Evolutionary conservation across 37 sponge, comb jelly and placozoan species (phyloP).

Genomic region (Spongilla lacustris): DNA sequence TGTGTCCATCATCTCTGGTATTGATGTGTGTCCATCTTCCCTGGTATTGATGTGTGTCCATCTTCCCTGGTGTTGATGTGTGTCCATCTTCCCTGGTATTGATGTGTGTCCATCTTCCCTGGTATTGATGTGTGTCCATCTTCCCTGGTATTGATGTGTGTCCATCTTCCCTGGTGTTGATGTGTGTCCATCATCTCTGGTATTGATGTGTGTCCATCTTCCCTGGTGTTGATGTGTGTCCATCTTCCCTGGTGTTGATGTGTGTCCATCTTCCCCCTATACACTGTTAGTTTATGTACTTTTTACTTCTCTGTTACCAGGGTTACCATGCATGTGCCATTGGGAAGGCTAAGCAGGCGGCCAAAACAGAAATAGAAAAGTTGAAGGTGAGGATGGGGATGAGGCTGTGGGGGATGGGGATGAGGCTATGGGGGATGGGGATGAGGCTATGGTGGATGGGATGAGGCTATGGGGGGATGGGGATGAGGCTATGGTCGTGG

Average conservation of each 20-base stretch:
- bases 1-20: too few species aligned
- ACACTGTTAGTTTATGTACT: too few species aligned
- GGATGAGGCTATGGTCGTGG: neutral
- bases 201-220: constrained; percentile 12
- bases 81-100: neutral
- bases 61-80: neutral
- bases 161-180: neutral
- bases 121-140: neutral
- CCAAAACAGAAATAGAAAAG: constrained; percentile 98
- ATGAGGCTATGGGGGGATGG: neutral
- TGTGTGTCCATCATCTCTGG: neutral
- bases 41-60: neutral
- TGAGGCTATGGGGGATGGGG: neutral
- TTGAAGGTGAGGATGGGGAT: constrained; percentile 61
- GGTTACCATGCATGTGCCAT: constrained; percentile 96
- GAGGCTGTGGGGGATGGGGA: neutral
- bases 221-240: neutral
- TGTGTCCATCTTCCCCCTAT: too few species aligned
- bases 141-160: neutral
- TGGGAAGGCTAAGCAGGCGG: constrained; percentile 95
- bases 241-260: neutral
- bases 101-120: neutral
- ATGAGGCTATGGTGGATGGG: neutral
- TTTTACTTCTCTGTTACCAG: constrained; percentile 17
- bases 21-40: neutral